Evolutionary conservation across 1,140 invertebrate species (phyloP).

Genomic region (Diprion similis): DNA sequence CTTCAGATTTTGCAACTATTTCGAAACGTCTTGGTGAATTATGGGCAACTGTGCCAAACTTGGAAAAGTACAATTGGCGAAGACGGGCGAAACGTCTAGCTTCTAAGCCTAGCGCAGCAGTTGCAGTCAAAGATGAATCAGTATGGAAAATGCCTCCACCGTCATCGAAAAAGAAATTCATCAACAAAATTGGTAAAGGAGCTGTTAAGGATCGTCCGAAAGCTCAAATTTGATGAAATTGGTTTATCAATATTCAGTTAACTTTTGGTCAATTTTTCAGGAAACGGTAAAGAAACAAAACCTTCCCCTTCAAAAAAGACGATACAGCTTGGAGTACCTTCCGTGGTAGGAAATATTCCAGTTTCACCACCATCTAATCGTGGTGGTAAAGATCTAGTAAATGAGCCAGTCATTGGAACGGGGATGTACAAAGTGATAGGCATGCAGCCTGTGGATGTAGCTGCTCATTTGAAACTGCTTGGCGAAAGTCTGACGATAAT

Average conservation of each 20-base stretch:
- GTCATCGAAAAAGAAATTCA: conserved; percentile 56
- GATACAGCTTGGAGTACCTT: conserved; percentile 58
- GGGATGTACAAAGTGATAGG: conserved; percentile 73
- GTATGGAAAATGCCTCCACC: conserved; percentile 58
- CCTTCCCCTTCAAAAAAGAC: conserved; percentile 50
- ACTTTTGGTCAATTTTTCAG: conserved; percentile 28
- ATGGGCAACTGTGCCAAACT: conserved; percentile 78
- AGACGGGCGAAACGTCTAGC: conserved; percentile 76
- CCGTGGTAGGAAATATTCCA: conserved; percentile 55
- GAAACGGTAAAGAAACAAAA: conserved; percentile 49
- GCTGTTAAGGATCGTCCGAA: conserved; percentile 25
- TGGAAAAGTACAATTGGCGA: conserved; percentile 74
- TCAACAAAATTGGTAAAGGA: conserved; percentile 58
- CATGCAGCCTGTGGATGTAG: conserved; percentile 87
- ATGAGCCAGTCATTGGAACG: conserved; percentile 50
- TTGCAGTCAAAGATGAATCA: conserved; percentile 47
- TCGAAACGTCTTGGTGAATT: conserved; percentile 83
- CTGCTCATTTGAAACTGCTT: conserved; percentile 90
- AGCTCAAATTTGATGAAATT: neutral
- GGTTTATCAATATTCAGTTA: conserved; percentile 15
- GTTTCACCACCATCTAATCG: conserved; percentile 60
- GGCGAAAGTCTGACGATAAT: conserved; percentile 94
- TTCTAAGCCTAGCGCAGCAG: conserved; percentile 54
- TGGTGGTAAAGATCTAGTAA: conserved; percentile 46
- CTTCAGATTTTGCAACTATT: conserved; percentile 77